phyloP scores from a whole-genome alignment of 2,797 vertebrate genomes.

The Limosa lapponica region DNA sequence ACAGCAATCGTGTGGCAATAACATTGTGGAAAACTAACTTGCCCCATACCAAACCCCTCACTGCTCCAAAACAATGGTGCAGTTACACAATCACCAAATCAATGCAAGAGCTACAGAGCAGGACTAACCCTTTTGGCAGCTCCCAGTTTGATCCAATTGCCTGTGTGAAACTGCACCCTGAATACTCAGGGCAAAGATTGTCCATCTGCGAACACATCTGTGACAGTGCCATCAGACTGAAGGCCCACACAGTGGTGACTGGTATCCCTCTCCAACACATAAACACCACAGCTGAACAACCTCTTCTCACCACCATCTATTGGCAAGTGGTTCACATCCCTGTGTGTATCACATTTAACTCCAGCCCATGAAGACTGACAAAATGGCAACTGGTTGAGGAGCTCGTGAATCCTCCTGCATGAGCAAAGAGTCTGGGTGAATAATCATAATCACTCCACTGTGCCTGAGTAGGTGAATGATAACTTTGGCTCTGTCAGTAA shows the following conservation, averaged over 20 bases:
- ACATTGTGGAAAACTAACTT: not conserved
- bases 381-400: not conserved
- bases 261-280: not conserved
- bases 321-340: not conserved
- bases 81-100: not conserved
- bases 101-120: not conserved
- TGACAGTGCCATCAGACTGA: not conserved
- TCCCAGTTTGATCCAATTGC: not conserved
- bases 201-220: not conserved
- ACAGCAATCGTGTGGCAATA: not conserved
- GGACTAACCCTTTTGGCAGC: not conserved
- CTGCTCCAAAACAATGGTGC: not conserved
- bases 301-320: not conserved
- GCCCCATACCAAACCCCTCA: not conserved
- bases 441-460: not conserved
- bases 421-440: not conserved
- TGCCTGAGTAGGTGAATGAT: not conserved
- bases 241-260: not conserved
- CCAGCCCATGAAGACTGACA: not conserved
- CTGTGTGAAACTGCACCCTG: not conserved
- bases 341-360: rapidly evolving
- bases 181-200: not conserved
- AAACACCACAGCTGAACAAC: rapidly evolving
- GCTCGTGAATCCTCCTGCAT: not conserved
- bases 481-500: not conserved